phyloP scores from a whole-genome alignment of 2,113 vertebrate genomes.

The Eira barbara region DNA sequence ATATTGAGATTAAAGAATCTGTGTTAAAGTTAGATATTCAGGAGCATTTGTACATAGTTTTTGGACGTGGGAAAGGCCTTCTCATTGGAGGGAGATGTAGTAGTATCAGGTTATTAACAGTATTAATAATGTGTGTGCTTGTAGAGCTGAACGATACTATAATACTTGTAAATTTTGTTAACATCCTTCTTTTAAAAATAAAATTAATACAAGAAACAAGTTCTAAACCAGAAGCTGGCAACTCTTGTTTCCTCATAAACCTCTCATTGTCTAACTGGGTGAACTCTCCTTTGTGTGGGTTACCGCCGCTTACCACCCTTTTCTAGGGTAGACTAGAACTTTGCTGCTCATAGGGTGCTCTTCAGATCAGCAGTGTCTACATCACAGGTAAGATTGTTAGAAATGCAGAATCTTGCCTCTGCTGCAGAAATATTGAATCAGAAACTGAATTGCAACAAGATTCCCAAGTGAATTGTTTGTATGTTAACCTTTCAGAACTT shows the following conservation, averaged over 20 bases:
- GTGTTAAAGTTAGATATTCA: neutral
- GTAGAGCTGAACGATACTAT: conserved; percentile 8
- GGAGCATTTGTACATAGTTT: neutral
- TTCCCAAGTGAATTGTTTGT: neutral
- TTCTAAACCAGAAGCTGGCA: neutral
- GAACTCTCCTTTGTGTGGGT: neutral
- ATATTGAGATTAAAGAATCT: neutral
- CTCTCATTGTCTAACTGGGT: neutral
- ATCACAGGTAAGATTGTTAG: neutral
- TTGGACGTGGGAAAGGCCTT: neutral
- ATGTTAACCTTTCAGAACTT: neutral
- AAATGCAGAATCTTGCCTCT: neutral
- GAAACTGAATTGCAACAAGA: neutral
- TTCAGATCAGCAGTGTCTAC: neutral
- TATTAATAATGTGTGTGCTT: neutral
- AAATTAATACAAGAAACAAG: neutral
- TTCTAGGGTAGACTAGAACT: neutral
- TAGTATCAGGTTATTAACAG: neutral
- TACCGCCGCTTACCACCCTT: neutral
- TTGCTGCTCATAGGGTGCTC: neutral
- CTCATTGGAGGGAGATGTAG: neutral
- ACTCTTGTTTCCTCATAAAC: neutral
- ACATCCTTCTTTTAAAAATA: conserved; percentile 20
- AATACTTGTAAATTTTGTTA: conserved; percentile 12
- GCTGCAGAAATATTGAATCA: neutral